Base-by-base conservation (phyloP, 2,888 invertebrate genomes). In the Nemotelus nigrinus region DNA sequence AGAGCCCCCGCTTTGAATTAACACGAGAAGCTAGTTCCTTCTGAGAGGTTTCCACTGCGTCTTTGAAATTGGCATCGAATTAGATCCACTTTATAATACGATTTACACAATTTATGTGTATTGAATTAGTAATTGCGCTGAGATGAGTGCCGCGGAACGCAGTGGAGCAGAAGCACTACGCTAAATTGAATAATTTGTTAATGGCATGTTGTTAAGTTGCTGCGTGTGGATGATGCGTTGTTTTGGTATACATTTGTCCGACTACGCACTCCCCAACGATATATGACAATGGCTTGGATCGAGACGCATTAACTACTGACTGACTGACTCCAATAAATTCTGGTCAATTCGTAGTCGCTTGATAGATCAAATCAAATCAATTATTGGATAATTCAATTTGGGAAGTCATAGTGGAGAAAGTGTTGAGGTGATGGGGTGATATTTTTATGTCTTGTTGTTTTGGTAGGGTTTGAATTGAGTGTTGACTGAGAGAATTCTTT, bases 21-120 rank as follows among this genome's bases (percentile, higher is more conserved):
- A 25, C 25, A 25, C 25, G 25, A 25, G 25, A 25, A 25, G 25
- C 25, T 25, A 25, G 25, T 25, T 25, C 25, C 25, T 25, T 25
- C 25, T 25, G 25, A 25, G 25, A 25, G 25, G 25, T 25, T 25
- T 25, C 25, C 25, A 2, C 63, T 74, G 50, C 74, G 63, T 74
- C 48, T 74, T 60, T 55, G 76, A 76, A 78, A 78, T 76, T 78
- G 75, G 76, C 78, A 75, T 68, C 67, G 70, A 78, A 78, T 78
- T 76, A 78, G 70, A 53, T 43, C 76, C 78, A 76, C 76, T 72
- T 78, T 75, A 75, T 63, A 55, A 75, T 75, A 50, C 64, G 64
- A 75, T 75, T 75, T 78, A 78, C 75, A 78, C 78, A 78, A 78
- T 78, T 78, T 78, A 78, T 53, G 78, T 78, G 78, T 67, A 74